Evolutionary conservation across 37 sponge, comb jelly and placozoan species (phyloP).

Genomic region (Halisarca cf. caerulea): DNA sequence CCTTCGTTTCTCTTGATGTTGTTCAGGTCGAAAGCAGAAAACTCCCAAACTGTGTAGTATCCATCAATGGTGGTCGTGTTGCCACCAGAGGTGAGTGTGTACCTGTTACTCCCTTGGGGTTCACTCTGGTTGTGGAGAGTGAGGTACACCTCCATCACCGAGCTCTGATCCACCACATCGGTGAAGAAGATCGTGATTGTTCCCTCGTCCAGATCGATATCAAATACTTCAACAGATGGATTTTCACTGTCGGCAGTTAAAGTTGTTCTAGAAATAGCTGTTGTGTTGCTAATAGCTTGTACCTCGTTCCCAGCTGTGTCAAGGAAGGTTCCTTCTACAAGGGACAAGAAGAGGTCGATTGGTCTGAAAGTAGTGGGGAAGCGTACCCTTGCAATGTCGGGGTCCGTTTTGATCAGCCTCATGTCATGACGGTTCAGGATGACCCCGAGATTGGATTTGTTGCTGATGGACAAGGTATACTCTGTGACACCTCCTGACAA

Average conservation of each 20-base stretch:
- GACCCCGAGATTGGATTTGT: conserved; percentile 61
- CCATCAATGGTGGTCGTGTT: conserved; percentile 34
- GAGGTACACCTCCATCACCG: conserved; percentile 20
- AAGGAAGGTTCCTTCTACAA: conserved; percentile 50
- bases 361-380: neutral
- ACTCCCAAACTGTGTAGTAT: conserved; percentile 64
- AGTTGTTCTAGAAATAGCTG: conserved; percentile 3
- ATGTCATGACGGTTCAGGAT: conserved; percentile 62
- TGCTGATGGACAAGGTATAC: conserved; percentile 35
- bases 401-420: conserved; percentile 50
- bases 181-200: conserved; percentile 69
- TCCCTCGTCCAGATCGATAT: conserved; percentile 81
- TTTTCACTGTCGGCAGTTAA: conserved; percentile 39
- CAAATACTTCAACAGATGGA: conserved; percentile 52
- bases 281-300: conserved; percentile 24
- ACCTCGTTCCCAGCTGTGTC: conserved; percentile 74
- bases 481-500: conserved; percentile 78
- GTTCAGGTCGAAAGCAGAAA: conserved; percentile 67
- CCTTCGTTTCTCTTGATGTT: conserved; percentile 82
- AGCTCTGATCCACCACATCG: conserved; percentile 72
- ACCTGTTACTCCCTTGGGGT: conserved; percentile 32
- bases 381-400: neutral
- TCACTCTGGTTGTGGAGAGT: conserved; percentile 62
- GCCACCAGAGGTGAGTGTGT: conserved; percentile 71
- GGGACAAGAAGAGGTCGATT: conserved; percentile 56